phyloP scores from a whole-genome alignment of 2,113 vertebrate genomes.

The Scomber scombrus region DNA sequence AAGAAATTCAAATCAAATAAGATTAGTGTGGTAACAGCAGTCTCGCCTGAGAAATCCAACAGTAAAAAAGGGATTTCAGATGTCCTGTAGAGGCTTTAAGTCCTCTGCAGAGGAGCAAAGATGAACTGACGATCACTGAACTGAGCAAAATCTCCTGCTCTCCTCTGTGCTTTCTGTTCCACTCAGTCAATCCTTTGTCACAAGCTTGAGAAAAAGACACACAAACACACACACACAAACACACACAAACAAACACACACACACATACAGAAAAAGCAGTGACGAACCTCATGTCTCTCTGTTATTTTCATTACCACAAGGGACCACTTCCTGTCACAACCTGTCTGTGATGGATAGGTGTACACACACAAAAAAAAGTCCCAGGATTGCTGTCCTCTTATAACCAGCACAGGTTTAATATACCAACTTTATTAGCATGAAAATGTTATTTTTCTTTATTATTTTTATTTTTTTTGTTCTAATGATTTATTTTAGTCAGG shows the following conservation, averaged over 20 bases:
- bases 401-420: too few species aligned
- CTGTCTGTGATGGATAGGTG: constrained; percentile 32
- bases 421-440: too few species aligned
- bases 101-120: constrained; percentile 15
- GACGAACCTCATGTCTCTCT: constrained; percentile 16
- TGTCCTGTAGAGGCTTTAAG: not conserved
- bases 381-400: too few species aligned
- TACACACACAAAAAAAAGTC: not conserved
- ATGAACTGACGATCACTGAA: constrained; percentile 44
- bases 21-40: not conserved
- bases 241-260: not conserved
- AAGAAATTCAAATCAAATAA: constrained; percentile 9
- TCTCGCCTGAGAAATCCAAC: not conserved
- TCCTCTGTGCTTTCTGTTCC: constrained; percentile 44
- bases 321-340: constrained; percentile 33
- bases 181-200: constrained; percentile 49
- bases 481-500: not conserved
- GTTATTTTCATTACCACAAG: constrained; percentile 27
- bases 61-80: constrained; percentile 15
- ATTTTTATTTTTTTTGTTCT: not conserved
- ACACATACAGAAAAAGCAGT: not conserved
- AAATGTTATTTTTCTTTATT: too few species aligned
- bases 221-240: not conserved
- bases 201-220: constrained; percentile 31
- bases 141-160: constrained; percentile 36